Evolutionary conservation across 2,113 vertebrate species (phyloP), one percentile per base, ranked within the genome.

Genomic region (Chunga burmeisteri): DNA sequence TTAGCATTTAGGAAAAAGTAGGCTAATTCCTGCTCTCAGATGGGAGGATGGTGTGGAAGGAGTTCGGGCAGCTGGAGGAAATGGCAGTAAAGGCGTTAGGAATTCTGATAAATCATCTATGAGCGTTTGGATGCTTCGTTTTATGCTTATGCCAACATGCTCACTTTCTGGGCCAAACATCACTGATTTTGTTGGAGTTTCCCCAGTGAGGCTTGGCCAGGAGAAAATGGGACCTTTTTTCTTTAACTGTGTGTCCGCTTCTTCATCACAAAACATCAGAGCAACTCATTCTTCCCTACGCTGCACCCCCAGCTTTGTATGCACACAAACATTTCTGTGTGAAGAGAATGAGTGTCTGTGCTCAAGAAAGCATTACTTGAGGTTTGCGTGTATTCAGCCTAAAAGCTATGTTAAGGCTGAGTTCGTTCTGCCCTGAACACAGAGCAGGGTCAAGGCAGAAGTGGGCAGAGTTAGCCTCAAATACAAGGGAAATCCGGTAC

Each of bases 161-260:
- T 83, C 19, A 9, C 21, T 77, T 80, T 86, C 81, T 78, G 52
- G 61, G 92, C 92, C 94, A 96, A 92, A 62, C n/a, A 93, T 34
- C 90, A 88, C 65, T 78, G 75, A 95, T 95, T 96, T 96, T 94
- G 25, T 86, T 97, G 95, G 86, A 90, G 59, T 81, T 92, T 88
- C 67, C 85, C 86, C 96, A 93, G 1, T 44, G 25, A 90, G 20
- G 32, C 32, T 94, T 96, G 92, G 86, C 88, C 79, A 52, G 63
- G 67, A 96, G 75, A 96, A 95, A 95, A 95, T 34, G 22, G 38
- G 42, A 86, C 52, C 90, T 83, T 93, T 96, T 86, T 82, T 36
- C 88, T 83, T 83, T 55, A 84, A 67, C 72, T 34, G 6, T 21
- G 29, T 17, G 12, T 74, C 52, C 1, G 1, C 59, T 81, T 90